Evolutionary conservation across 1,140 invertebrate genomes (phyloP), one percentile per base, ranked within the genome.

Genomic region (Heliconius himera): DNA sequence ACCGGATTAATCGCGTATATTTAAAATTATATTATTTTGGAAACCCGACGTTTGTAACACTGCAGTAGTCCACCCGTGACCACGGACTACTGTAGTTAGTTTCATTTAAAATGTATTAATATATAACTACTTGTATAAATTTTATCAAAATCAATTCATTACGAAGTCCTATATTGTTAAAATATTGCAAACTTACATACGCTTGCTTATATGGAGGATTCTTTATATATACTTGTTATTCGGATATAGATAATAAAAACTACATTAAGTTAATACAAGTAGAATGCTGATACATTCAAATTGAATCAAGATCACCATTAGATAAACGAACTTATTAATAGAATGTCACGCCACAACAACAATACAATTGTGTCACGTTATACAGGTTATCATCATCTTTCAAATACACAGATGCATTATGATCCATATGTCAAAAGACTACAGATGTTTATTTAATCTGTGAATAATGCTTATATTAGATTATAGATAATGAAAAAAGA

Each of bases 321-420:
- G 85, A 86, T 88, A 84, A 71, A 36, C 66, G 66, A 81, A 83
- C 83, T 82, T 86, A 85, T 84, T 87, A 84, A 84, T 86, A 87
- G 84, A 82, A 83, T 84, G 80, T 86, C 80, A 77, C 78, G 81
- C 54, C 18, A 66, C 60, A 70, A 73, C 26, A 22, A 66, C 60
- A 66, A 66, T 29, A 71, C 33, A 72, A 66, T 66, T 22, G 26
- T 16, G 13, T 66, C 26, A 66, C 60, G 60, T 66, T 66, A 66
- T 66, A 66, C 26, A 66, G 60, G 60, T 66, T 66, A 66, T 66
- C 60, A 66, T 66, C 60, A 66, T 66, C 60, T 66, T n/a, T 29
- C 22, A 66, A 66, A 66, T 66, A 46, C 16, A 16, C 4, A 66
- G 60, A 66, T 66, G 60, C 60, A 66, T 66, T 66, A 66, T 66